Evolutionary conservation across 2,113 vertebrate genomes (phyloP).

Genomic region (Vireo altiloquus): DNA sequence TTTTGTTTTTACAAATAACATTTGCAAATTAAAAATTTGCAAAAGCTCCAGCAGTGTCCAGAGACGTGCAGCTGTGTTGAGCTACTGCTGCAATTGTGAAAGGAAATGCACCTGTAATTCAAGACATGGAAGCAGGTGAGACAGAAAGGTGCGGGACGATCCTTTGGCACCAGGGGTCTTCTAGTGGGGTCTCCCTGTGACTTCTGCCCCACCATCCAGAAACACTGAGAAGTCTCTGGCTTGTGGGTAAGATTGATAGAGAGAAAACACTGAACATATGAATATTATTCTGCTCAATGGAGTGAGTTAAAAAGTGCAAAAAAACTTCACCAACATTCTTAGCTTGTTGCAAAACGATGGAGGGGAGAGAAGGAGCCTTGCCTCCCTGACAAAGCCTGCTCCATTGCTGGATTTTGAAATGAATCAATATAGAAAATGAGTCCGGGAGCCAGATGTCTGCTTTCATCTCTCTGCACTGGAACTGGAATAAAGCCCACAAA

Average conservation of each 20-base stretch:
- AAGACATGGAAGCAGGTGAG: neutral
- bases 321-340: neutral
- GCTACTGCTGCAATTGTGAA: rapidly evolving
- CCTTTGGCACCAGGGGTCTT: neutral
- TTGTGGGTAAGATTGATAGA: neutral
- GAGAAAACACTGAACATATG: neutral
- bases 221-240: neutral
- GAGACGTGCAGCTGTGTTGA: rapidly evolving
- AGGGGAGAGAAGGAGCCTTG: neutral
- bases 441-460: constrained; percentile 36
- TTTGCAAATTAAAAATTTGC: neutral
- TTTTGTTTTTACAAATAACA: neutral
- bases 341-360: neutral
- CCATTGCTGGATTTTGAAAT: constrained; percentile 21
- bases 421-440: neutral
- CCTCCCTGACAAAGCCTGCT: neutral
- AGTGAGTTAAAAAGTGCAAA: neutral
- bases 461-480: constrained; percentile 36
- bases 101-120: neutral
- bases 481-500: constrained; percentile 46
- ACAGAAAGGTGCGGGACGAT: neutral
- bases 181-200: neutral
- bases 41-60: neutral
- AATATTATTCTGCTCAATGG: neutral
- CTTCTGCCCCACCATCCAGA: neutral